phyloP scores from a whole-genome alignment of 2,888 invertebrate species.

The Sycophila texana region DNA sequence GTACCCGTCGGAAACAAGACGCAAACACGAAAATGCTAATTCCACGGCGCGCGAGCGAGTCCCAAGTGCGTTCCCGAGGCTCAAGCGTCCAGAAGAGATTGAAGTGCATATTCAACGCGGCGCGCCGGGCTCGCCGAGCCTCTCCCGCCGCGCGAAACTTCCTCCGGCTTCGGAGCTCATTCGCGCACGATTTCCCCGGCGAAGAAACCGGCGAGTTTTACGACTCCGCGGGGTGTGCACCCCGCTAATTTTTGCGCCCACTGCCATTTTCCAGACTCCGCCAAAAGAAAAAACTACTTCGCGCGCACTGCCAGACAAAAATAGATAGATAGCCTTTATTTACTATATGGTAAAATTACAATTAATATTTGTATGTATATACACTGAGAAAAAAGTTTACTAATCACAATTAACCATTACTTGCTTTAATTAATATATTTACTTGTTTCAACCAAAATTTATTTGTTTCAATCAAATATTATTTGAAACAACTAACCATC shows the following conservation, averaged over 20 bases:
- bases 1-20: conserved; percentile 63
- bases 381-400: too few species aligned
- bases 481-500: too few species aligned
- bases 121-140: conserved; percentile 47
- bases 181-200: conserved; percentile 31
- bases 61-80: conserved; percentile 57
- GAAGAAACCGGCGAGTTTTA: conserved; percentile 15
- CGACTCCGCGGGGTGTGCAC: conserved; percentile 1
- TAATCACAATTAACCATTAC: too few species aligned
- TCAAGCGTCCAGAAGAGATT: conserved; percentile 68
- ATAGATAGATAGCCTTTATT: too few species aligned
- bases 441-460: too few species aligned
- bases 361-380: too few species aligned
- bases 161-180: conserved; percentile 8
- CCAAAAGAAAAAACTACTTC: neutral
- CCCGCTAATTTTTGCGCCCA: conserved; percentile 30
- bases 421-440: too few species aligned
- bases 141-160: neutral
- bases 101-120: conserved; percentile 68
- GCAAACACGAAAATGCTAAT: conserved; percentile 67
- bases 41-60: conserved; percentile 51
- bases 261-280: neutral
- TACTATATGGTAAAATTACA: too few species aligned
- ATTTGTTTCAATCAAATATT: too few species aligned
- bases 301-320: too few species aligned